Evolutionary conservation across 2,113 vertebrate genomes (phyloP), one percentile per base, ranked within the genome.

Genomic region (Aviceda subcristata): DNA sequence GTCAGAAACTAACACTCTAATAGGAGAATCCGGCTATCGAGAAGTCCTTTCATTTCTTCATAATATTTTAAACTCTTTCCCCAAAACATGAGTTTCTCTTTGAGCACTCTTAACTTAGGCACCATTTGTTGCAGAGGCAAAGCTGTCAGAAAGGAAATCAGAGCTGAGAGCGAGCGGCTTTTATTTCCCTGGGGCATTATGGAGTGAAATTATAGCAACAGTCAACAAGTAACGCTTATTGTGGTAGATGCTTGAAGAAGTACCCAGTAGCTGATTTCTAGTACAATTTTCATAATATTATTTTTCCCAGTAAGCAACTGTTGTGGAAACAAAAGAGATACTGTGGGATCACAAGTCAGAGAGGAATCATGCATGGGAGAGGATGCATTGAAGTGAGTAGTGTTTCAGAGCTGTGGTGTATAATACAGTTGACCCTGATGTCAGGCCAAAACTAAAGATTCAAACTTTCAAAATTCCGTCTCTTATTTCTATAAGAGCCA

Each of bases 391-490:
- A 92, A 91, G 84, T 36, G 34, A 57, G 11, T 11, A 66, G n/a
- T 17, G 30, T 76, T 63, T 57, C 60, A 46, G 55, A 64, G 45
- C 36, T 69, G 26, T 36, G 56, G 55, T 59, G 69, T 67, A 5
- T 60, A 62, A 39, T 80, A 27, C 15, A 24, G 30, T 67, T 0
- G 0, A 32, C 19, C 8, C 41, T 86, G 34, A 50, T 7, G 8
- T 51, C 56, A 72, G 32, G 24, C 73, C 56, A 75, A 86, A 96
- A 48, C 36, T 55, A 36, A 88, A 88, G 38, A 78, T 48, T 83
- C 27, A 60, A 6, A 66, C 63, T 83, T 90, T 36, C 8, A 84
- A 38, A 91, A 91, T 74, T 59, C 56, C 0, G 0, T 9, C 21
- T 80, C 30, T 43, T 71, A 29, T 56, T 92, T 89, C 53, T 86